Base-by-base conservation (phyloP, 2,888 invertebrate species). In the Drosophila neonasuta region DNA sequence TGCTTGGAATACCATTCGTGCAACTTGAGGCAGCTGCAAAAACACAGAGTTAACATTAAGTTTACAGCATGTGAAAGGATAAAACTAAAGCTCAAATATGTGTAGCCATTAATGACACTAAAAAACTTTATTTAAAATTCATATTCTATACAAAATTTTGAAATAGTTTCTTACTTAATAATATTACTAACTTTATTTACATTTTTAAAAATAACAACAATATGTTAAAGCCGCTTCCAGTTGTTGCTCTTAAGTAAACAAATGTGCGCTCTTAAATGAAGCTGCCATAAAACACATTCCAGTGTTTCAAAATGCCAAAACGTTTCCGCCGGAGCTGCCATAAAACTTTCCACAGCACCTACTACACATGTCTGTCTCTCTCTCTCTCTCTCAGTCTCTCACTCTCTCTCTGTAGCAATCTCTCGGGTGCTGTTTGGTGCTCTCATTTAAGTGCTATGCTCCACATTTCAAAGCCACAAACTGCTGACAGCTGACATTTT, bases 401-500 rank as follows among this genome's bases (percentile, higher is more conserved):
- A 8, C 20, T 30, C 55, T 39, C 42, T 44, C 41, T 20, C 1
- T 11, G n/a, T 42, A 32, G 8, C n/a, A 29, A 10, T 46, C 55
- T 32, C 32, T 39, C 20, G 34, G 32, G 41, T 52, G 30, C 44
- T 34, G 34, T 45, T 68, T 58, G 54, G 36, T 32, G 39, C 52
- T 46, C 52, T 34, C 17, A 52, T 44, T 42, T 15, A 51, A 64
- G 54, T 68, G 55, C 41, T 66, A 45, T 80, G 80, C 67, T 80
- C 79, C 70, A 76, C 81, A 71, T 81, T 77, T 79, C 55, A 84
- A 79, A 77, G 77, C 77, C 81, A 65, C 79, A 73, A 77, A 68
- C 80, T 77, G 79, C 77, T 79, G 82, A 82, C 77, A 79, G 78
- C 74, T 81, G 82, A 82, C 78, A 72, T 68, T 80, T 79, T 79